These are phyloP conservation scores for Itoplectis maculator DNA, from an alignment of 2,888 invertebrate genomes.

Conservation along the genomic window DNA sequence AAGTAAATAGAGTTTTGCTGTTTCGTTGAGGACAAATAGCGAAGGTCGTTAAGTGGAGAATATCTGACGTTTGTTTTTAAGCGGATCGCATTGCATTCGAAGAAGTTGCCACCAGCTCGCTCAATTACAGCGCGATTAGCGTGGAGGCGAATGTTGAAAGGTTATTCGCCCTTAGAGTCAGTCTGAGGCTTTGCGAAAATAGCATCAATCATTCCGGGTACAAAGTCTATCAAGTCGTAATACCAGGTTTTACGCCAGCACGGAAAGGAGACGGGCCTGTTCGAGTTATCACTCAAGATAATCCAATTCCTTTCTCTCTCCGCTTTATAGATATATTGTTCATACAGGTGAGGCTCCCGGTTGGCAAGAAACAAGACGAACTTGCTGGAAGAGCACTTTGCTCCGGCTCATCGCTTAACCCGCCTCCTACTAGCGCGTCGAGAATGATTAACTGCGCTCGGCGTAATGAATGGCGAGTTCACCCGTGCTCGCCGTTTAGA, in stretches of 20 bases:
- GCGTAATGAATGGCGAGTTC: constrained; percentile 40
- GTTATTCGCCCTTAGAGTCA: not conserved
- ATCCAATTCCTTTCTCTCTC: constrained; percentile 32
- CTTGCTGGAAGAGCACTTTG: constrained; percentile 46
- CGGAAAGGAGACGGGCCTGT: constrained; percentile 14
- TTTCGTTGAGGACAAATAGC: not conserved
- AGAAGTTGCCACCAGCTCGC: not conserved
- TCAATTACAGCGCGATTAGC: constrained; percentile 12
- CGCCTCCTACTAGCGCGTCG: constrained; percentile 23
- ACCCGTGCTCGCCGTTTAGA: constrained; percentile 24
- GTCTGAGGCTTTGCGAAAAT: constrained; percentile 17
- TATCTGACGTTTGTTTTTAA: not conserved
- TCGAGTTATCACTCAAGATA: constrained; percentile 26
- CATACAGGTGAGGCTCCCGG: constrained; percentile 16
- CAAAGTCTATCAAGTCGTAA: constrained; percentile 29
- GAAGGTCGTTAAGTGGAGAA: not conserved
- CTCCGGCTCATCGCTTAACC: constrained; percentile 37
- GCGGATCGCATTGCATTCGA: not conserved
- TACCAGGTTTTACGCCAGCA: constrained; percentile 18
- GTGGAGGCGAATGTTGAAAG: constrained; percentile 3
- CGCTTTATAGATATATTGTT: constrained; percentile 15
- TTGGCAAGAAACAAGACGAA: constrained; percentile 34
- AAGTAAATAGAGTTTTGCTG: not conserved
- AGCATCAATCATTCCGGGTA: constrained; percentile 18
- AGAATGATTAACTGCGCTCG: constrained; percentile 40